These are phyloP conservation scores for Mesoclemmys tuberculata DNA, from an alignment of 2,113 vertebrate species.

Conservation along the genomic window DNA sequence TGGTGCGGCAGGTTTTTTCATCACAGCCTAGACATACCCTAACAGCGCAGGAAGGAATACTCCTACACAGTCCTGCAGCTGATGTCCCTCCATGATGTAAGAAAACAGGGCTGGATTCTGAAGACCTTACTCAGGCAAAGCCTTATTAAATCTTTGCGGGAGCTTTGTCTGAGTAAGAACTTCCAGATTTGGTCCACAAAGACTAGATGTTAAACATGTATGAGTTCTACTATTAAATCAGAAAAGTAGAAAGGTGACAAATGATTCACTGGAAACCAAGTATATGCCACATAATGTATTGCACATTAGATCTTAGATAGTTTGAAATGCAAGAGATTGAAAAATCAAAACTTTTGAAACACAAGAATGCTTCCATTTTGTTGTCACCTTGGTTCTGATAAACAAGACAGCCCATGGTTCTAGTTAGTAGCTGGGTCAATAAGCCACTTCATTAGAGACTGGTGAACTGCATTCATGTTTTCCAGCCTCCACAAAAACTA, in stretches of 20 bases:
- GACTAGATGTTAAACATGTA: not conserved
- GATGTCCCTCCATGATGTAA: not conserved
- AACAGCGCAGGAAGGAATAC: not conserved
- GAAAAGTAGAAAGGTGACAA: not conserved
- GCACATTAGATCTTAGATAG: not conserved
- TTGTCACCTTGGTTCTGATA: not conserved
- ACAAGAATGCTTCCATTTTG: not conserved
- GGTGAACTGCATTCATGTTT: not conserved
- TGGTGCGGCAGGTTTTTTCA: not conserved
- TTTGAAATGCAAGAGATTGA: not conserved
- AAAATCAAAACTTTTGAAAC: not conserved
- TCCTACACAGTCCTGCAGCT: not conserved
- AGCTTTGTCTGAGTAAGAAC: not conserved
- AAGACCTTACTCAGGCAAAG: not conserved
- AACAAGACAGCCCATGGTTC: not conserved
- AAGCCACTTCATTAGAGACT: not conserved
- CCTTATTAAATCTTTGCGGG: not conserved
- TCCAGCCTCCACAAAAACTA: not conserved
- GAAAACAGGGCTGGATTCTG: not conserved
- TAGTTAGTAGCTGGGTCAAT: not conserved
- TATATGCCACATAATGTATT: not conserved
- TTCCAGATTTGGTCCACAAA: not conserved
- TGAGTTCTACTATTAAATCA: not conserved
- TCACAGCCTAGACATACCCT: not conserved
- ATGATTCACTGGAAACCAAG: not conserved